Base-by-base conservation (phyloP, 2,888 invertebrate species). In the Euplagia quadripunctaria region DNA sequence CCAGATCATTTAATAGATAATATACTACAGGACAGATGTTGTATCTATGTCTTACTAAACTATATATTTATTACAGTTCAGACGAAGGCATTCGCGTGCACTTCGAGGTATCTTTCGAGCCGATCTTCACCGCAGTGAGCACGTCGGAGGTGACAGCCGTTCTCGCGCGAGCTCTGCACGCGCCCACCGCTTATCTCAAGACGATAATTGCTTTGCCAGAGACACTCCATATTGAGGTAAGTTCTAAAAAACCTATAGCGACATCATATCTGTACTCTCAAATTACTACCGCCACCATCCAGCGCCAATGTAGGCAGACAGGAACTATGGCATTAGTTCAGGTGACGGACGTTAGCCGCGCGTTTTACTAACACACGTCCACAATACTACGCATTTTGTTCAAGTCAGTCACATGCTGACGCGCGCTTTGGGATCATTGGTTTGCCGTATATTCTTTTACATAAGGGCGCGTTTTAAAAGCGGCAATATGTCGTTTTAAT, bases 91-190 rank as follows among this genome's bases (percentile, higher is more conserved):
- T 98, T 71, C 97, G 98, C 68, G 97, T 99, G 0, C 98, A 98
- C 89, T 98, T 99, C 89, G 98, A 98, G 88, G 96, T 98, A 71
- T 97, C 97, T 72, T 98, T 99, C 86, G 98, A 98, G 93, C 98
- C 98, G 0, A 97, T 97, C 77, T 96, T 97, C 82, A 97, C 97
- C 17, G 94, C 97, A 1, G 97, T 98, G 46, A 96, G 96, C 75
- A 97, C 97, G 0, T 93, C 96, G 0, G 97, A 98, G 82, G 96
- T 98, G 20, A 92, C 96, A 71, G 96, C 97, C 0, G 96, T 98
- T 41, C 93, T 98, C 70, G 92, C 96, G 17, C 96, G 97, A 17
- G 98, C 98, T 86, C 96, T 98, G 46, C 78, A 79, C 11, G 81
- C 93, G 2, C 91, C 94, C 96, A 64, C 91, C 96, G 73, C 69